These are phyloP conservation scores for Phycodurus eques DNA, from an alignment of 2,113 vertebrate species.

Conservation along the genomic window DNA sequence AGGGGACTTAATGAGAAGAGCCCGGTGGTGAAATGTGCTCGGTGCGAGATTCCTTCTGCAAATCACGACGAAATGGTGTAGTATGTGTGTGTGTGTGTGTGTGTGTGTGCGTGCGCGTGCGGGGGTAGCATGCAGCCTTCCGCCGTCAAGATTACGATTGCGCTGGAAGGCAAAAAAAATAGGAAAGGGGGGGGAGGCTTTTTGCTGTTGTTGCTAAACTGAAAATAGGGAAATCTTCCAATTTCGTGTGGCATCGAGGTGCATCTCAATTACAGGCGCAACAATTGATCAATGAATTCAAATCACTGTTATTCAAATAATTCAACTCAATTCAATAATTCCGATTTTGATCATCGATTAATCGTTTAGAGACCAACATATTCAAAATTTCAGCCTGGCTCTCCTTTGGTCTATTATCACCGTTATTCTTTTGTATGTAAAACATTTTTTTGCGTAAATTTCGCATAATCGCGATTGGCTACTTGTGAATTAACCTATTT, in stretches of 20 bases:
- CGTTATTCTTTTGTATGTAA: too few relatives aligned
- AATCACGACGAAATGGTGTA: constrained; percentile 37
- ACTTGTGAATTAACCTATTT: too few relatives aligned
- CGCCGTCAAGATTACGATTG: constrained; percentile 52
- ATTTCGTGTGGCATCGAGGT: background rate
- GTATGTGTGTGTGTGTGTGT: background rate
- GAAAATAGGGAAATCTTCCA: constrained; percentile 30
- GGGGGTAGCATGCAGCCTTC: constrained; percentile 12
- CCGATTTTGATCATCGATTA: too few relatives aligned
- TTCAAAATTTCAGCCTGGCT: too few relatives aligned
- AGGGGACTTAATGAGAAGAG: constrained; percentile 66
- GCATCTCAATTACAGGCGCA: too few relatives aligned
- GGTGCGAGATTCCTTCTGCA: background rate
- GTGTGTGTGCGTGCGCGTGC: background rate
- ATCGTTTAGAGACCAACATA: too few relatives aligned
- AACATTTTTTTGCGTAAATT: too few relatives aligned
- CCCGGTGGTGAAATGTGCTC: constrained; percentile 40
- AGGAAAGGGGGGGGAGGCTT: background rate
- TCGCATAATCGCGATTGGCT: too few relatives aligned
- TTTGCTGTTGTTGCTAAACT: constrained; percentile 29
- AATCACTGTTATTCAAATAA: too few relatives aligned
- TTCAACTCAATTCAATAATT: too few relatives aligned
- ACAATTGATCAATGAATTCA: too few relatives aligned
- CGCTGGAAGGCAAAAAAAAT: constrained; percentile 30
- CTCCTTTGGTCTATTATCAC: too few relatives aligned